Conservation (phyloP, 2,113 vertebrate species). For the Zeus faber region DNA sequence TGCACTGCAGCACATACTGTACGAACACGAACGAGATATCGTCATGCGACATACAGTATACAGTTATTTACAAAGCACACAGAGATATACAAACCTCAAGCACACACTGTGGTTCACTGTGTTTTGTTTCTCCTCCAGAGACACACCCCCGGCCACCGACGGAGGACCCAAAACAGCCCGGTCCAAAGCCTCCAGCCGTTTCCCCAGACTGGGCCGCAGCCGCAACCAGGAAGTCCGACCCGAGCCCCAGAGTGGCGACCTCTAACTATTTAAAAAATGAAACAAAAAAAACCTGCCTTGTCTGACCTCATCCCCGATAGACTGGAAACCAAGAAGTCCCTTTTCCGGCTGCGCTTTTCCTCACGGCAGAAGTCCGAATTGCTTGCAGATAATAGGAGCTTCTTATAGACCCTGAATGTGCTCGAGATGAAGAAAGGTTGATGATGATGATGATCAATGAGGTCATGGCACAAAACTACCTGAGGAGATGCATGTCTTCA, state of each 20-base stretch:
- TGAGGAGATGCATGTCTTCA: background rate
- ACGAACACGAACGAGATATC: no score
- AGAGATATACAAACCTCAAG: no score
- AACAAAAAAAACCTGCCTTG: background rate
- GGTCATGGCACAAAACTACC: background rate
- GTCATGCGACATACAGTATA: no score
- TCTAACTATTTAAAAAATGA: constrained; percentile 69
- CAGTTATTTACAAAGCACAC: no score
- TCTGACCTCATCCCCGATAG: background rate
- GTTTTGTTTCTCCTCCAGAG: constrained; percentile 68
- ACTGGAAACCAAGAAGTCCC: background rate
- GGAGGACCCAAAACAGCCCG: constrained; percentile 74
- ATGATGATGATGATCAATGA: background rate
- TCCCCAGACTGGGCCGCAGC: constrained; percentile 84
- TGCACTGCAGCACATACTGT: no score
- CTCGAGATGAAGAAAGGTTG: background rate
- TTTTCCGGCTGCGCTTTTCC: background rate
- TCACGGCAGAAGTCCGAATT: background rate
- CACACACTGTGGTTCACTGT: no score
- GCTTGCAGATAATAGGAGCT: no score
- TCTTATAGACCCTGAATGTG: no score
- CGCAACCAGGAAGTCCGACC: constrained; percentile 81
- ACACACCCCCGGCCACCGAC: constrained; percentile 80
- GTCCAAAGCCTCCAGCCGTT: constrained; percentile 80
- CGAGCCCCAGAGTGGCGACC: constrained; percentile 96